These are phyloP conservation scores for Chaenodraco wilsoni DNA, from an alignment of 2,797 vertebrate genomes.

Conservation along the genomic window DNA sequence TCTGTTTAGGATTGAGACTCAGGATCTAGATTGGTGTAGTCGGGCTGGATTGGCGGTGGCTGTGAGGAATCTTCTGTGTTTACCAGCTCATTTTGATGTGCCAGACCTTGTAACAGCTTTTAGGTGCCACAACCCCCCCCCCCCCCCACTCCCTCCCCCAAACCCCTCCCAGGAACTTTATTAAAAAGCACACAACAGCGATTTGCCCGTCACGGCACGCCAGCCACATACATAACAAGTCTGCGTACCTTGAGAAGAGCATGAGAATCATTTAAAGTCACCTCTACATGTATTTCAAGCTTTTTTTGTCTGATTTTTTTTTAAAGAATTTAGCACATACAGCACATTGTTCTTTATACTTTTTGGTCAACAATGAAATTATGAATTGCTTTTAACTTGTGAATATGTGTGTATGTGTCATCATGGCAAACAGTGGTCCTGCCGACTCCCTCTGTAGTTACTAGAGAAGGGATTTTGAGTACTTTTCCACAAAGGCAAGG, in stretches of 20 bases:
- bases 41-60: slow-evolving; percentile 65
- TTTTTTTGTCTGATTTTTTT: background rate
- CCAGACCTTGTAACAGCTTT: slow-evolving; percentile 71
- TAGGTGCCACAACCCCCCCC: slow-evolving; percentile 59
- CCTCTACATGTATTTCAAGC: slow-evolving; percentile 18
- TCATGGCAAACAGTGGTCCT: too few relatives aligned
- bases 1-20: slow-evolving; percentile 73
- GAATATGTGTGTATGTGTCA: too few relatives aligned
- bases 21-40: slow-evolving; percentile 73
- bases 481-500: too few relatives aligned
- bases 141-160: too few relatives aligned
- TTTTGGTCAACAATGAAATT: background rate
- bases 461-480: too few relatives aligned
- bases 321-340: background rate
- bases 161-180: slow-evolving; percentile 39
- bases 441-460: too few relatives aligned
- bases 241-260: slow-evolving; percentile 16
- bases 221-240: slow-evolving; percentile 58
- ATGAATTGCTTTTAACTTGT: background rate
- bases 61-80: slow-evolving; percentile 71
- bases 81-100: slow-evolving; percentile 75
- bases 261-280: slow-evolving; percentile 48
- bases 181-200: slow-evolving; percentile 61
- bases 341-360: too few relatives aligned
- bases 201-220: slow-evolving; percentile 47